phyloP scores from a whole-genome alignment of 2,113 vertebrate genomes.

The Xiphophorus hellerii region DNA sequence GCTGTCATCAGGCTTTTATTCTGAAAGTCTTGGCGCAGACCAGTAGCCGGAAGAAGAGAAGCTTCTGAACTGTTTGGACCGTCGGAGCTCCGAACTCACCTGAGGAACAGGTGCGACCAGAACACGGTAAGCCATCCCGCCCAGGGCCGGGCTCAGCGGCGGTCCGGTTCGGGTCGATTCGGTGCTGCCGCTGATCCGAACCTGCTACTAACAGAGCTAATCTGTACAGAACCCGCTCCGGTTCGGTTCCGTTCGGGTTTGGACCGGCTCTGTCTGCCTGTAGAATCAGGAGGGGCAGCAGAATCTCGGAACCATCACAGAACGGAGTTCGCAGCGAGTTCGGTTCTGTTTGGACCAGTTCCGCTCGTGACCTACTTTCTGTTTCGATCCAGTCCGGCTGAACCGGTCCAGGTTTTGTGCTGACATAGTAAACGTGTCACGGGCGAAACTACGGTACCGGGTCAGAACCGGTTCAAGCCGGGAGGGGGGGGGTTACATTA shows the following conservation, averaged over 20 bases:
- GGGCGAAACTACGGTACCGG: neutral
- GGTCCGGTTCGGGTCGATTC: neutral
- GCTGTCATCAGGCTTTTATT: slow-evolving; percentile 18
- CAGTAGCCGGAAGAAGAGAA: slow-evolving; percentile 13
- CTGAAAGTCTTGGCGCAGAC: neutral
- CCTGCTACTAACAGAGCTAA: neutral
- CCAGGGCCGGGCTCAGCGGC: rapidly evolving
- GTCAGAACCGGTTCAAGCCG: neutral
- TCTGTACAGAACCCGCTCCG: neutral
- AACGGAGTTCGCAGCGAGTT: neutral
- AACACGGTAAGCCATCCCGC: slow-evolving; percentile 8
- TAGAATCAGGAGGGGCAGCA: neutral
- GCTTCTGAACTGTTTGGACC: neutral
- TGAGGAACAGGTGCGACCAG: slow-evolving; percentile 13
- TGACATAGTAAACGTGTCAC: neutral
- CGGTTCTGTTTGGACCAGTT: neutral
- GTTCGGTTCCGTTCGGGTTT: neutral
- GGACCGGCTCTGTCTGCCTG: neutral
- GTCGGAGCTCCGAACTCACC: neutral
- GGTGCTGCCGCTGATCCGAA: neutral
- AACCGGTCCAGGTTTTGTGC: neutral
- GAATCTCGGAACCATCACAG: neutral
- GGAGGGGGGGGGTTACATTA: neutral
- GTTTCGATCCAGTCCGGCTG: neutral
- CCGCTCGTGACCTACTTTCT: slow-evolving; percentile 24